These are phyloP conservation scores for Arenicola marina DNA, from an alignment of 2,888 invertebrate species.

Conservation along the genomic window DNA sequence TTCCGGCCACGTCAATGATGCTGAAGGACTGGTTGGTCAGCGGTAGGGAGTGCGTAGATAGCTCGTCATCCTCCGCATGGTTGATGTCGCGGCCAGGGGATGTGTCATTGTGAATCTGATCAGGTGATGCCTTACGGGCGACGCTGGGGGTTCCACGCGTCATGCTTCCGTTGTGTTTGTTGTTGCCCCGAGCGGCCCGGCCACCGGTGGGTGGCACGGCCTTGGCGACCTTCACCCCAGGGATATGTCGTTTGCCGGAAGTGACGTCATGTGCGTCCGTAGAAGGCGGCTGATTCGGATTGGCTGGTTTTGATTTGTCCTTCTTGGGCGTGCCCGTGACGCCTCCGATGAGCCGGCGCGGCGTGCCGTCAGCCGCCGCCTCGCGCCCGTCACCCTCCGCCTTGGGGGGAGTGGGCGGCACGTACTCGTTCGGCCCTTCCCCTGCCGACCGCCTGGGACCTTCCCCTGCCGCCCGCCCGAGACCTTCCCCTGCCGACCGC, in stretches of 20 bases:
- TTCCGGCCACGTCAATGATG: constrained; percentile 57
- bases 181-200: background rate
- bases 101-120: no score
- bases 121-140: background rate
- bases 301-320: background rate
- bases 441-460: no score
- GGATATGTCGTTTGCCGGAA: background rate
- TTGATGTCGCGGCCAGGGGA: no score
- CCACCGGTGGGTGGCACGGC: background rate
- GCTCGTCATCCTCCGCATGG: no score
- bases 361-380: constrained; percentile 17
- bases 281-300: background rate
- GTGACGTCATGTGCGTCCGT: no score
- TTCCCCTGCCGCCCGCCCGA: no score
- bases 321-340: constrained; percentile 9
- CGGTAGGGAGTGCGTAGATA: constrained; percentile 2
- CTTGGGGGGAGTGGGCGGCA: constrained; percentile 56
- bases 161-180: background rate
- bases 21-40: constrained; percentile 39
- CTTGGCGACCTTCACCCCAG: background rate
- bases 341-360: constrained; percentile 12
- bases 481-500: no score
- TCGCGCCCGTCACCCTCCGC: constrained; percentile 11
- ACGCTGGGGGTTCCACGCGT: background rate
- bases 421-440: no score